Percentiles rank a stretch among this genome's conserved stretches.
Conservation (phyloP, 2,888 invertebrate species). For the Cactoblastis cactorum region DNA sequence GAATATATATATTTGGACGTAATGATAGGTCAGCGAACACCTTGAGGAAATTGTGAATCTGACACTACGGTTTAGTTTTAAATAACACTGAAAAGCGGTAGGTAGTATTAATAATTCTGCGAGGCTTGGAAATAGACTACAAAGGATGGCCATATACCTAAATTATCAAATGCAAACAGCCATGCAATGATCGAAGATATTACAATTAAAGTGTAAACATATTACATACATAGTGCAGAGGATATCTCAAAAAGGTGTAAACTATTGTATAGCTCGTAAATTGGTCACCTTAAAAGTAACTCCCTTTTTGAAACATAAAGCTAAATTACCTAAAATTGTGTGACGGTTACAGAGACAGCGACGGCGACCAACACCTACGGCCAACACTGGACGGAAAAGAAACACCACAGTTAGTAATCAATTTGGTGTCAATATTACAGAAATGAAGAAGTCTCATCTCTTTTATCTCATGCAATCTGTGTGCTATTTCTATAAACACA, state of each 20-base stretch:
- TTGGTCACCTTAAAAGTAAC: not conserved
- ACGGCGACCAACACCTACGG: constrained; percentile 59
- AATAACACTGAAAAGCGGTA: too few species aligned
- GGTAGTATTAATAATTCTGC: too few species aligned
- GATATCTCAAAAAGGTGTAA: not conserved
- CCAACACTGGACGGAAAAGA: constrained; percentile 70
- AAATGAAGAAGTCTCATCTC: too few species aligned
- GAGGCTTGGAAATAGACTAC: too few species aligned
- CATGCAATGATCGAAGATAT: not conserved
- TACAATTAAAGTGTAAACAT: not conserved
- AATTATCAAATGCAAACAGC: too few species aligned
- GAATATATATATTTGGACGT: too few species aligned
- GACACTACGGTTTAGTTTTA: too few species aligned
- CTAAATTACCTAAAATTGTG: constrained; percentile 19
- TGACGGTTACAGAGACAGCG: constrained; percentile 19
- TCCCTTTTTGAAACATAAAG: not conserved
- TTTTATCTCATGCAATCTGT: not conserved
- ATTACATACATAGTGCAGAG: not conserved
- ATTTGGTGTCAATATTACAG: not conserved
- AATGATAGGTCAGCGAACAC: too few species aligned
- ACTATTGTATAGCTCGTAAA: not conserved
- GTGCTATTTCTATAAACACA: not conserved
- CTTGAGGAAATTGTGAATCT: too few species aligned
- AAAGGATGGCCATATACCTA: too few species aligned
- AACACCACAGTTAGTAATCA: constrained; percentile 40